Base-by-base conservation (phyloP, 2,113 vertebrate species). In the Symphodus melops region DNA sequence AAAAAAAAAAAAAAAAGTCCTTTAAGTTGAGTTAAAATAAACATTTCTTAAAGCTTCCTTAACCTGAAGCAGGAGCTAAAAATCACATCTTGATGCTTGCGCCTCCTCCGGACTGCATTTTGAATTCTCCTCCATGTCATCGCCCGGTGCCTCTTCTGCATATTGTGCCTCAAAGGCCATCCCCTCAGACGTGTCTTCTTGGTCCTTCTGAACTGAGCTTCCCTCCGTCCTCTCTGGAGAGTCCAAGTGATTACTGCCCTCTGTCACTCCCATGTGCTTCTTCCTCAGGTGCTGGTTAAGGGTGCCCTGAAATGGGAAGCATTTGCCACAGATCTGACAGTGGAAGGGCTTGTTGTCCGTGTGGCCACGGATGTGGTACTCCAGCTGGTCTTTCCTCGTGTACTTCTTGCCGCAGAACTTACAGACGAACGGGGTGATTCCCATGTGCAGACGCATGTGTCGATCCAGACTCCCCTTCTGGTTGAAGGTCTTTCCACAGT, bases 321-420 rank as follows among this genome's bases (percentile, higher is more conserved):
- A 99, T 91, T 99, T 99, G 44, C 98, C 98, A 60, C 98, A 99
- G 90, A 99, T 96, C 93, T 99, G 97, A 85, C 98, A 99, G 88
- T 97, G 96, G 92, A 99, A 99, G 63, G 98, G 98, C 85, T 99
- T 99, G 89, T 99, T 98, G 87, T 99, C 98, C 3, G 98, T 99
- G 86, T 99, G 98, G 73, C 97, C 98, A 17, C 98, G 96, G 91
- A 99, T 99, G 88, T 99, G 98, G 88, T 99, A 99, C 89, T 99
- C 98, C 23, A 99, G 94, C 41, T 99, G 98, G 93, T 99, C 98
- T 93, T 99, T 99, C 84, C 98, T 96, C 0, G 98, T 99, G 63
- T 99, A 99, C 82, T 99, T 99, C 93, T 99, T 99, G 85, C 98
- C 98, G 53, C 98, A 99, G 84, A 96, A 99, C 88, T 97, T 99